phyloP scores from a whole-genome alignment of 1,140 invertebrate genomes.

The Habropoda laboriosa region DNA sequence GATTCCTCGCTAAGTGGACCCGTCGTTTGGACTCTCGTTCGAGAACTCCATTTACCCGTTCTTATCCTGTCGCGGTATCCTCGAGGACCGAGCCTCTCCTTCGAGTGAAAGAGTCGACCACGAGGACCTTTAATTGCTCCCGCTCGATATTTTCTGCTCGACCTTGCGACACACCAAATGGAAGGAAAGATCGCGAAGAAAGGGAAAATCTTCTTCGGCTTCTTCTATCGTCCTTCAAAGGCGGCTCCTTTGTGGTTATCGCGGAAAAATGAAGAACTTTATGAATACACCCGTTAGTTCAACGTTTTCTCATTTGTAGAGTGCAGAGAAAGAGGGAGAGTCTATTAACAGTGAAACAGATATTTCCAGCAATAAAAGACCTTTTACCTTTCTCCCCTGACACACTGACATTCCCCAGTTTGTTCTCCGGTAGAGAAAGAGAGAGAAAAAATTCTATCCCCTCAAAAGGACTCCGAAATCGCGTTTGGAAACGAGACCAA shows the following conservation, averaged over 20 bases:
- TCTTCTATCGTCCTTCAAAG: too few species aligned
- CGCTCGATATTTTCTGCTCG: not conserved
- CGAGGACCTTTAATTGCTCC: not conserved
- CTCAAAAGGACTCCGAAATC: constrained; percentile 6
- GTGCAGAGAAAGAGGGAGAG: too few species aligned
- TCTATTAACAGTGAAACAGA: not conserved
- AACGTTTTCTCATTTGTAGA: too few species aligned
- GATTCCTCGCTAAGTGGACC: constrained; percentile 47
- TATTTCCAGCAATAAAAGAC: constrained; percentile 12
- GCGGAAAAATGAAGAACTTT: too few species aligned
- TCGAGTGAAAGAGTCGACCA: not conserved
- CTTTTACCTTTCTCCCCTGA: not conserved
- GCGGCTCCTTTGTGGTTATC: not conserved
- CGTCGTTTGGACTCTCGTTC: constrained; percentile 43
- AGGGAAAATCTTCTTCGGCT: not conserved
- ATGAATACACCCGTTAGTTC: too few species aligned
- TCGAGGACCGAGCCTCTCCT: not conserved
- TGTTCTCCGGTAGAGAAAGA: not conserved
- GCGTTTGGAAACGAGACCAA: constrained; percentile 14
- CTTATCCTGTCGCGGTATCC: constrained; percentile 35
- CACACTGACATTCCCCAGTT: not conserved
- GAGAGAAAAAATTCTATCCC: too few species aligned
- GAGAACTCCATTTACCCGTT: constrained; percentile 54
- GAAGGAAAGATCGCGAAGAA: not conserved
- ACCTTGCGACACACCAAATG: not conserved